Evolutionary conservation across 2,113 vertebrate genomes (phyloP), one percentile per base, ranked within the genome.

Genomic region (Beaufortia kweichowensis): DNA sequence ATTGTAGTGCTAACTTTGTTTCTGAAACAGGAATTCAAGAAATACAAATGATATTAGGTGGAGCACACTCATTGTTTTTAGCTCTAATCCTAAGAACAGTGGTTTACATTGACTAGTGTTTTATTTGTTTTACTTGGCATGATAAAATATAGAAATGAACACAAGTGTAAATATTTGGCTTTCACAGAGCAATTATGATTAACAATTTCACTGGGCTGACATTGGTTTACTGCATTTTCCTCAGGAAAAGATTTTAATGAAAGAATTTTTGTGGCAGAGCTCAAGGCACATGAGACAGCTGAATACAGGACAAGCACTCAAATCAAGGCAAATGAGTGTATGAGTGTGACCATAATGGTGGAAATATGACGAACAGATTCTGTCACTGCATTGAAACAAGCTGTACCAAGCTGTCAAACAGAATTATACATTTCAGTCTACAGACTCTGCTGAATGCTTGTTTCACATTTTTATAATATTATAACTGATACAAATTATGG

Each of bases 361-460:
- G 35, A 61, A 61, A 73, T 31, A 61, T 73, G 70, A 73, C 56
- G 46, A 48, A 73, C 39, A 46, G 14, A 61, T 73, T 61, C 57
- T 28, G 26, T 61, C 57, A 46, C 11, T 61, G 70, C 70, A 33
- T 46, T 60, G 23, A 69, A 55, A 26, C 55, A 74, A 61, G n/a
- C n/a, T n/a, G n/a, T n/a, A n/a, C n/a, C 56, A 73, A 61, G 23
- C 35, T 48, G 57, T 74, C 71, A 74, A 59, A 60, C 14, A 14
- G 14, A n/a, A n/a, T n/a, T n/a, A n/a, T n/a, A n/a, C n/a, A n/a
- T n/a, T n/a, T n/a, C n/a, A n/a, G n/a, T n/a, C n/a, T n/a, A n/a
- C n/a, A n/a, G n/a, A n/a, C n/a, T n/a, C n/a, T n/a, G n/a, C n/a
- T n/a, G n/a, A n/a, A n/a, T n/a, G n/a, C n/a, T n/a, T n/a, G n/a